Base-by-base conservation (phyloP, 2,888 invertebrate species). In the Monoplex corrugatus region DNA sequence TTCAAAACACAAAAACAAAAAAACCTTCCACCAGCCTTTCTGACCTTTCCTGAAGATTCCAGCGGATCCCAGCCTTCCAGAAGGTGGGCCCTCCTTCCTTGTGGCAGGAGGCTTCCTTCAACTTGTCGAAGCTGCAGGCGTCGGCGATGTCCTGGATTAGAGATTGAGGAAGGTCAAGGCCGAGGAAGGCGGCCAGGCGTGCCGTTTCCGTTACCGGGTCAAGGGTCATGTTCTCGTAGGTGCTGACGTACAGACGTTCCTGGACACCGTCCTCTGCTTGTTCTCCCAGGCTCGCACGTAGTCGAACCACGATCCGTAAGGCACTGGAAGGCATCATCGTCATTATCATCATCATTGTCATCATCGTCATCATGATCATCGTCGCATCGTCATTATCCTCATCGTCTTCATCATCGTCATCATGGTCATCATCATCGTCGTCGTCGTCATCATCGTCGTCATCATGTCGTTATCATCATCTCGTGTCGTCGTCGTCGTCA, bases 101-200 rank as follows among this genome's bases (percentile, higher is more conserved):
- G 19, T 50, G 16, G 0, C 40, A 35, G 10, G 38, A 44, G 50
- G 87, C 50, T 28, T 78, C 68, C 80, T 89, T 89, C 85, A 90
- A 35, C n/a, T 86, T 87, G 43, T 89, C 57, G 86, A 90, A 90
- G 78, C 89, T 89, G 87, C 90, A 90, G 72, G 87, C 87, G 23
- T 87, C 80, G 23, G 87, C 87, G 75, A 90, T 89, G 78, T 86
- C 57, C 68, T 43, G 32, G 72, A 40, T 78, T 35, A 87, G 75
- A 35, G 85, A n/a, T 1, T 13, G 80, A 3, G 87, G 40, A 28
- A 57, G 75, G 19, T 57, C 43, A 10, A 63, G 35, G 3, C 82
- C 89, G 44, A 90, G 86, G 87, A 90, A 90, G 43, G 10, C n/a
- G 19, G 90, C 90, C 45, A 90, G 85, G 40, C 78, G 84, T 19